Conservation (phyloP, 2,113 vertebrate species). For the Accipiter virgatus region DNA sequence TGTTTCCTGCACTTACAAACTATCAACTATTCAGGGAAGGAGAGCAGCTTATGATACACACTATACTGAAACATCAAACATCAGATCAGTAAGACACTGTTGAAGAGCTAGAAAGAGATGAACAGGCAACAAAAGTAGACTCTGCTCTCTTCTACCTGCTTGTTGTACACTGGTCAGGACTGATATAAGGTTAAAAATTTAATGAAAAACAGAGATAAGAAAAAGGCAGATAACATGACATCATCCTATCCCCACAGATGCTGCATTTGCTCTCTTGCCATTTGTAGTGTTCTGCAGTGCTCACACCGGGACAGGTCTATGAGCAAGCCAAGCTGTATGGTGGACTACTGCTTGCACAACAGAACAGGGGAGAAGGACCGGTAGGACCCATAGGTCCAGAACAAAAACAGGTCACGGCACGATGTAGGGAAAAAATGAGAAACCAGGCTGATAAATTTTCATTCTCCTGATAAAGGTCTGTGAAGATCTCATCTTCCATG, state of each 20-base stretch:
- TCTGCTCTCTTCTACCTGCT: background rate
- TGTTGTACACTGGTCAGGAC: background rate
- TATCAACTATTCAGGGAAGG: background rate
- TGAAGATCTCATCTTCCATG: background rate
- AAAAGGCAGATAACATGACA: background rate
- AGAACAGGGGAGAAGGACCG: background rate
- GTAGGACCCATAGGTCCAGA: background rate
- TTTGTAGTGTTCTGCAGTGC: background rate
- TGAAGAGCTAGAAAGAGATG: background rate
- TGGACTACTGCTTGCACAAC: background rate
- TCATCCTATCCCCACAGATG: background rate
- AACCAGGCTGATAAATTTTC: background rate
- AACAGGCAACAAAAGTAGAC: background rate
- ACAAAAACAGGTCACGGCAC: background rate
- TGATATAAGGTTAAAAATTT: background rate
- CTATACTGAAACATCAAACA: background rate
- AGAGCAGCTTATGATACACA: background rate
- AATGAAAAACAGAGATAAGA: background rate
- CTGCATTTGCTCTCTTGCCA: background rate
- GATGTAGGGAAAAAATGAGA: background rate
- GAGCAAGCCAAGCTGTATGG: background rate
- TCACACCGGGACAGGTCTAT: background rate
- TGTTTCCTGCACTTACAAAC: background rate
- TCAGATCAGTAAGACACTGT: background rate
- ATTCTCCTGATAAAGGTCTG: background rate